These are phyloP conservation scores for Euproctis similis DNA, from an alignment of 2,888 invertebrate species.

Conservation along the genomic window DNA sequence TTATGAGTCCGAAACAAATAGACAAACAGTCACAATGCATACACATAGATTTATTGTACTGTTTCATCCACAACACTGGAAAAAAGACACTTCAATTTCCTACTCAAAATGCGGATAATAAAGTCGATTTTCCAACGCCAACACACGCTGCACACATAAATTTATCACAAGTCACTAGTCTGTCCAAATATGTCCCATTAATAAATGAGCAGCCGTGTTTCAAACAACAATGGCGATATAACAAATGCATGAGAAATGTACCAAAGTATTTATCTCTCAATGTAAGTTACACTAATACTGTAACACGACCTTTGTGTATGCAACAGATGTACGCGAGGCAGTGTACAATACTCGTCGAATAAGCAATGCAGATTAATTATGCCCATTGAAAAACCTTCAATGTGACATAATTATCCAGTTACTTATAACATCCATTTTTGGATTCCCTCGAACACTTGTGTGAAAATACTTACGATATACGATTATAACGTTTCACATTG, in stretches of 20 bases:
- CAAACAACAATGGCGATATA: conserved; percentile 40
- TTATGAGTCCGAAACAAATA: no score
- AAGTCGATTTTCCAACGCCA: no score
- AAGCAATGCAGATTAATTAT: conserved; percentile 4
- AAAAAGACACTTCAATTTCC: no score
- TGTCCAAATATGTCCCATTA: conserved; percentile 69
- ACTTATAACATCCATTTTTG: no score
- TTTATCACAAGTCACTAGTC: conserved; percentile 53
- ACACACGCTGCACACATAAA: conserved; percentile 38
- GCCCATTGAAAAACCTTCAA: conserved; percentile 1
- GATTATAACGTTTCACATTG: no score
- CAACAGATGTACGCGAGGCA: conserved; percentile 5
- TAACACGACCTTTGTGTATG: conserved; percentile 9
- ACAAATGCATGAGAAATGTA: conserved; percentile 49
- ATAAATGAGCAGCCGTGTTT: conserved; percentile 50
- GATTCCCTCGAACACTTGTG: no score
- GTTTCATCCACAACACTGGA: no score
- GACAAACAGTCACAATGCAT: no score
- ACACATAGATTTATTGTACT: no score
- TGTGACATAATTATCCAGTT: conserved; percentile 10
- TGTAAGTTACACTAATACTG: conserved; percentile 11
- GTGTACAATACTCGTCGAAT: conserved; percentile 5
- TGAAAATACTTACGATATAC: no score
- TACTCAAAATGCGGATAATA: no score
- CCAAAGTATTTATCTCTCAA: conserved; percentile 31